These are phyloP conservation scores for Psittacula derbiana DNA, from an alignment of 2,797 vertebrate genomes.

Conservation along the genomic window DNA sequence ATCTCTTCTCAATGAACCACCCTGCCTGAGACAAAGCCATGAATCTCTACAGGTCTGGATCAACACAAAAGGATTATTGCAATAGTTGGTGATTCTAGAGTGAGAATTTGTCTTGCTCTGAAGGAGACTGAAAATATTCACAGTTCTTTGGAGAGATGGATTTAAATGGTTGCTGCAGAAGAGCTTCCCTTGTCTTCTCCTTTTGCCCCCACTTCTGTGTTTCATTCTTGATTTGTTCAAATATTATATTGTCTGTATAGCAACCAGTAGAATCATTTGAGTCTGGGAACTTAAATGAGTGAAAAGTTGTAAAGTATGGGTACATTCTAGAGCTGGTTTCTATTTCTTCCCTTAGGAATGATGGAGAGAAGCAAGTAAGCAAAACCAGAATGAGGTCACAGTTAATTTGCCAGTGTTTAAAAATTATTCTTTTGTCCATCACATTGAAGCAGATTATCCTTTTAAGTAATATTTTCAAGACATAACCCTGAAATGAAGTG, in stretches of 20 bases:
- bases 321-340: background rate
- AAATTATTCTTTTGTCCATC: background rate
- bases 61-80: background rate
- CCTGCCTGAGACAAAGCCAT: conserved; percentile 81
- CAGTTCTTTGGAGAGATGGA: background rate
- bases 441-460: background rate
- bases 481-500: background rate
- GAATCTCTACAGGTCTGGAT: conserved; percentile 80
- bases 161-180: background rate
- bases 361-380: background rate
- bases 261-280: background rate
- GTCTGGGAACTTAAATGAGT: background rate
- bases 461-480: background rate
- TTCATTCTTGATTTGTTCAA: background rate
- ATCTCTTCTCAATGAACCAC: conserved; percentile 78
- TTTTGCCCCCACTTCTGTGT: background rate
- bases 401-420: background rate
- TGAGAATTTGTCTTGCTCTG: background rate
- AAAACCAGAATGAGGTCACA: background rate
- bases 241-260: background rate
- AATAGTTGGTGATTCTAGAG: background rate
- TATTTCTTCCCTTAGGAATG: background rate
- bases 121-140: background rate
- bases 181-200: background rate
- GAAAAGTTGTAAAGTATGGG: background rate